Base-by-base conservation (phyloP, 2,797 vertebrate genomes). In the Florisuga fusca region DNA sequence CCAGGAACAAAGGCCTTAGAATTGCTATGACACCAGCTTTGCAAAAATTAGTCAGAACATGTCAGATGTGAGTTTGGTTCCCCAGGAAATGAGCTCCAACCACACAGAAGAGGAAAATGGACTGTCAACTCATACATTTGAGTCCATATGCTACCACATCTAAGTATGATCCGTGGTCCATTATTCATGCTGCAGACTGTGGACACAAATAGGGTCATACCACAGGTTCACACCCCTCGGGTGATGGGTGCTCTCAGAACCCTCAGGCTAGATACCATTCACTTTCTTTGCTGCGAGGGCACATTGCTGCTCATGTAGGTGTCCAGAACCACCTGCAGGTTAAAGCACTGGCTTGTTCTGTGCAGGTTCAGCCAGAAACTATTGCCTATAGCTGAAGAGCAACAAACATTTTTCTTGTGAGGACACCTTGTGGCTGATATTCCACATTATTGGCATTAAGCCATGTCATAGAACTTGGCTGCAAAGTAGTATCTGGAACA, bases 341-440 rank as follows among this genome's bases (percentile, higher is more conserved):
- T 41, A 41, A 41, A 67, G 25, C 31, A 19, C 27, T 54, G 41
- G 3, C 38, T 62, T 38, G 6, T 29, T 57, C 66, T 82, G 63
- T 45, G 25, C 6, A 7, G 63, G 43, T 33, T 76, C 75, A 63
- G 31, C 55, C 38, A 79, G 51, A 73, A 79, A 61, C 7, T 55
- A 38, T 1, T 15, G 9, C 29, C 53, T 58, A 0, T n/a, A 82
- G 68, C 51, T 29, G 26, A 92, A 89, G 71, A 62, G 48, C 51
- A 85, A 76, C 9, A 38, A 87, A 76, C 5, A 4, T 83, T 79
- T 95, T 81, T 74, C 88, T 86, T 43, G 26, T 34, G 84, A 81
- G 74, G 80, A 84, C 88, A 81, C 50, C 92, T 92, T 72, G 80
- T 95, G 93, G 83, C 55, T 90, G 75, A 9, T 84, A 51, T 78